Evolutionary conservation across 2,113 vertebrate genomes (phyloP).

Genomic region (Merops nubicus): DNA sequence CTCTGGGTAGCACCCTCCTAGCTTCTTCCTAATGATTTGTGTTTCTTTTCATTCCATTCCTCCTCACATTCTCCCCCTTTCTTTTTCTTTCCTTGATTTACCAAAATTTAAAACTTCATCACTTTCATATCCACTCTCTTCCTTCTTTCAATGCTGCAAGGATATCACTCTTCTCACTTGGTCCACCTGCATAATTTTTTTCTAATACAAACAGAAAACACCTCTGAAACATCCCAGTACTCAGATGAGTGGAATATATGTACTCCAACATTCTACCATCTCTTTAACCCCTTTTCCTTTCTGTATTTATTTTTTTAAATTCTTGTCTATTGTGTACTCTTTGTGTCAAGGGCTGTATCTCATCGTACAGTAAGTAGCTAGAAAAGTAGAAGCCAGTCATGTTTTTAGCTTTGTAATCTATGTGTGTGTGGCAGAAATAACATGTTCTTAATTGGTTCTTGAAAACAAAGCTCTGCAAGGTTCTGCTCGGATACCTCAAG

Average conservation of each 20-base stretch:
- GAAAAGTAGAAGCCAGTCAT: background rate
- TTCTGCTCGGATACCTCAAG: background rate
- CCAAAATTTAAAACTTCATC: background rate
- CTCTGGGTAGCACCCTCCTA: background rate
- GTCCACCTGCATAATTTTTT: background rate
- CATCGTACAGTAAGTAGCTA: background rate
- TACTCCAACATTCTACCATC: background rate
- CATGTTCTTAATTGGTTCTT: background rate
- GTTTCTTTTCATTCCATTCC: background rate
- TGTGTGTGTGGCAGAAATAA: background rate
- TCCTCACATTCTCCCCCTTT: background rate
- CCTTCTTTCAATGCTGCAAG: background rate
- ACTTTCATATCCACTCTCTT: background rate
- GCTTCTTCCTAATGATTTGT: background rate
- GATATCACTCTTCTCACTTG: background rate
- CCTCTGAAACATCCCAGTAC: background rate
- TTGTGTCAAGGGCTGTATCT: background rate
- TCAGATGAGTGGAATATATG: background rate
- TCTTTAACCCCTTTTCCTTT: background rate
- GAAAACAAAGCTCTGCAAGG: background rate
- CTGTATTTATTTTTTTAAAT: too few relatives aligned
- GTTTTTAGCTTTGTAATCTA: background rate
- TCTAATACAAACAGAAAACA: background rate
- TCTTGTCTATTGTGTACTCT: rapidly evolving
- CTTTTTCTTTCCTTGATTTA: background rate